These are phyloP conservation scores for Ornithoptera alexandrae DNA, from an alignment of 2,888 invertebrate genomes.

Conservation along the genomic window DNA sequence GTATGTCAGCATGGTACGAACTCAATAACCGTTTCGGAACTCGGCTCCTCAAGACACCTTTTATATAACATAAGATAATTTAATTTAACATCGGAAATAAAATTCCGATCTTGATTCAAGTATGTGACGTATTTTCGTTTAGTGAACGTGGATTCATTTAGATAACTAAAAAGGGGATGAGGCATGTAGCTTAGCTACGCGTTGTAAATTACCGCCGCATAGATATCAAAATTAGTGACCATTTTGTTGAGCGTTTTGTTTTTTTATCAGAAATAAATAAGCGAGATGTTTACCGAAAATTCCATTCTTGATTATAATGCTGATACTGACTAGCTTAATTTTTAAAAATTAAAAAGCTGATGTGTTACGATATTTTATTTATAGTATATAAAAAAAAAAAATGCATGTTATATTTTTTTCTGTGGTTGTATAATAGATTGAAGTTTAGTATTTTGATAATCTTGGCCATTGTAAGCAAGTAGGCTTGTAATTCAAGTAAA, in stretches of 20 bases:
- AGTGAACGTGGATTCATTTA: slow-evolving; percentile 17
- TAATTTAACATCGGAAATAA: slow-evolving; percentile 25
- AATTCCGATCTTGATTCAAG: slow-evolving; percentile 24
- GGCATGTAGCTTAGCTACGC: slow-evolving; percentile 1
- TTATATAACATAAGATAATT: slow-evolving; percentile 22
- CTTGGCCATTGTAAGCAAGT: no score
- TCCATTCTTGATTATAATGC: neutral
- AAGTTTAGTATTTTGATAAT: no score
- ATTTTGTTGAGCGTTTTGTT: slow-evolving; percentile 11
- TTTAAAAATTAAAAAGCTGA: neutral
- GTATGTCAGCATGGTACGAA: slow-evolving; percentile 22
- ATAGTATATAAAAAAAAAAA: neutral
- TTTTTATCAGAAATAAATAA: slow-evolving; percentile 8
- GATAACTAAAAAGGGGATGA: slow-evolving; percentile 14
- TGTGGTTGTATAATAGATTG: no score
- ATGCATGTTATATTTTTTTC: no score
- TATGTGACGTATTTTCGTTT: slow-evolving; percentile 22
- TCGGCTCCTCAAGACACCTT: slow-evolving; percentile 25
- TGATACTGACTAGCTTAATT: neutral
- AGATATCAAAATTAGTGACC: slow-evolving; percentile 17
- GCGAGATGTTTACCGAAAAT: neutral
- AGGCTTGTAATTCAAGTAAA: no score
- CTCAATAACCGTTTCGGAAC: slow-evolving; percentile 11
- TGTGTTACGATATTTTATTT: neutral
- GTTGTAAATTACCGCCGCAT: slow-evolving; percentile 12